Evolutionary conservation across 2,113 vertebrate genomes (phyloP).

Genomic region (Cottus gobio): DNA sequence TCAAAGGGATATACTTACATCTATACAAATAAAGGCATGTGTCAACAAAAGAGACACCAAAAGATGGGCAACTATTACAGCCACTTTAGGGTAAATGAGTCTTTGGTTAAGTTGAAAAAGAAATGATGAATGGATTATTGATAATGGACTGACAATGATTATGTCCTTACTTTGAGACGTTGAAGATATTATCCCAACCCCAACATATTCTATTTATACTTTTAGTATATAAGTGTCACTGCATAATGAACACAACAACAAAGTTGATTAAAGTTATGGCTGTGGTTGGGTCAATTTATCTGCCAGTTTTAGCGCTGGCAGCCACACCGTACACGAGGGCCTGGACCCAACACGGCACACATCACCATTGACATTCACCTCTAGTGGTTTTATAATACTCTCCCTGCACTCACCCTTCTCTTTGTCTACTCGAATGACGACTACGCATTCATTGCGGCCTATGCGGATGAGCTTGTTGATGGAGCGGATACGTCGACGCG

Average conservation of each 20-base stretch:
- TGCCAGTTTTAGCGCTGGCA: neutral
- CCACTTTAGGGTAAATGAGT: neutral
- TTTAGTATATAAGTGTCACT: neutral
- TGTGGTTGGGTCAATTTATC: neutral
- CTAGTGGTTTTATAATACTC: neutral
- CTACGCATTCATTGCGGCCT: slow-evolving; percentile 96
- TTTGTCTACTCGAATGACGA: slow-evolving; percentile 98
- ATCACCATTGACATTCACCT: neutral
- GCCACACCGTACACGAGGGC: too few relatives aligned
- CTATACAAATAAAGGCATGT: neutral
- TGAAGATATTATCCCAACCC: neutral
- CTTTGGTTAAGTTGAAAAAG: neutral
- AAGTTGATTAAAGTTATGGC: neutral
- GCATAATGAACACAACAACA: neutral
- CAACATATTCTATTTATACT: neutral
- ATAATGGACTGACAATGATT: neutral
- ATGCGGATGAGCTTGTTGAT: slow-evolving; percentile 99
- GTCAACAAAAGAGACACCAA: neutral
- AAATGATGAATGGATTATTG: neutral
- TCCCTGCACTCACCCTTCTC: slow-evolving; percentile 89
- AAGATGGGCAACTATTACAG: neutral
- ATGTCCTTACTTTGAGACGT: neutral
- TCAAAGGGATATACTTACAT: neutral
- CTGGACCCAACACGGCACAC: neutral
- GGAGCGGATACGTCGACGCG: slow-evolving; percentile 95